phyloP scores from a whole-genome alignment of 2,113 vertebrate genomes.

The Cichladusa arquata region DNA sequence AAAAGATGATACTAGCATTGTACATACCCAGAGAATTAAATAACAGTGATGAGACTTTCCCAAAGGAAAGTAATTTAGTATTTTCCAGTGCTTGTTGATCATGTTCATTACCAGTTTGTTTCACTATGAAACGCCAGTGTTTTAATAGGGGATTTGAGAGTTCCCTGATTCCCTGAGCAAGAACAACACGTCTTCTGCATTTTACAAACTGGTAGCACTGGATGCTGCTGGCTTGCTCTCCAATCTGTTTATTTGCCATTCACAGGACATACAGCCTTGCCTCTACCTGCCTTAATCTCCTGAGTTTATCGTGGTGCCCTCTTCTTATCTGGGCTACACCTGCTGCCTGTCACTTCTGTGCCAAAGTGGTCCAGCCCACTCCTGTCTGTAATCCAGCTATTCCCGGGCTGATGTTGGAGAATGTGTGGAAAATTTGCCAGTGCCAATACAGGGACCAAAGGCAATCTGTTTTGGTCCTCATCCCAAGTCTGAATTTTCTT shows the following conservation, averaged over 20 bases:
- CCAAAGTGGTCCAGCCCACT: background rate
- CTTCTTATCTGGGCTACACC: rapidly evolving
- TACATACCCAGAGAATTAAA: background rate
- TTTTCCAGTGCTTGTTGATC: background rate
- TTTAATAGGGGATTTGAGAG: background rate
- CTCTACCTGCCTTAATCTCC: background rate
- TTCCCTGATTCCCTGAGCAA: rapidly evolving
- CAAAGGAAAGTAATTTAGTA: background rate
- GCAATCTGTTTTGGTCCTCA: background rate
- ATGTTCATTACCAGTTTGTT: background rate
- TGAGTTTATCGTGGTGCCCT: rapidly evolving
- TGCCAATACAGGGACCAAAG: background rate
- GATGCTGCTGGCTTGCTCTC: background rate
- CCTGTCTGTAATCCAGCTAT: background rate
- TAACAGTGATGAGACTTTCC: background rate
- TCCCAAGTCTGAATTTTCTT: background rate
- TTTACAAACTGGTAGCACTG: background rate
- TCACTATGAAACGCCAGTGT: background rate
- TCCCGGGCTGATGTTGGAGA: background rate
- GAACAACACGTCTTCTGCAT: background rate
- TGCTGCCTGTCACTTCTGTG: background rate
- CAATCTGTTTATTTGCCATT: background rate
- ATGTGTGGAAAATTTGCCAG: rapidly evolving
- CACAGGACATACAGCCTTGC: background rate
- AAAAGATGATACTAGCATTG: background rate